A percentile compares a stretch with the other conserved stretches of the same genome.
Evolutionary conservation across 2,888 invertebrate genomes (phyloP).

Genomic region (Spilosoma lubricipeda): DNA sequence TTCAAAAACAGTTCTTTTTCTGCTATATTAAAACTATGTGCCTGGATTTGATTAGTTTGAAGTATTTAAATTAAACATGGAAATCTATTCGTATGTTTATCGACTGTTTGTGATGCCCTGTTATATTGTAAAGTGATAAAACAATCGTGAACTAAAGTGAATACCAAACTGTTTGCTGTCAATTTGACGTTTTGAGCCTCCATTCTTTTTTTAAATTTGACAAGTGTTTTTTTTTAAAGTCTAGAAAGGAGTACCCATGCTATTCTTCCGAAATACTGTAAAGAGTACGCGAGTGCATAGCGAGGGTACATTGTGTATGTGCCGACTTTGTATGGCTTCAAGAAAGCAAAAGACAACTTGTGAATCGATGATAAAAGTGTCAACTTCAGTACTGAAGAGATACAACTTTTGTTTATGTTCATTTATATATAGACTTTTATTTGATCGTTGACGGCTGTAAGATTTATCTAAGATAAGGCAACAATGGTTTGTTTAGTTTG

Average conservation of each 20-base stretch:
- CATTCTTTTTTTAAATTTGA: slow-evolving; percentile 26
- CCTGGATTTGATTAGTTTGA: slow-evolving; percentile 3
- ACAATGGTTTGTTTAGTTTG: slow-evolving; percentile 38
- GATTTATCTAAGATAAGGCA: slow-evolving; percentile 43
- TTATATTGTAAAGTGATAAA: slow-evolving; percentile 53
- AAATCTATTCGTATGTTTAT: slow-evolving; percentile 79
- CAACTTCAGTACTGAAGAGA: slow-evolving; percentile 74
- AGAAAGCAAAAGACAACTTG: slow-evolving; percentile 72
- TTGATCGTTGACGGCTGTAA: slow-evolving; percentile 59
- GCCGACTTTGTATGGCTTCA: slow-evolving; percentile 74
- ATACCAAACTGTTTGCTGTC: background rate
- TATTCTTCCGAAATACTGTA: slow-evolving; percentile 71
- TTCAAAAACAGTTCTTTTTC: background rate
- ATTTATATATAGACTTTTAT: slow-evolving; percentile 76
- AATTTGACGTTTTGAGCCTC: background rate
- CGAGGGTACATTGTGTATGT: slow-evolving; percentile 72
- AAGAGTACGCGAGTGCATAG: slow-evolving; percentile 78
- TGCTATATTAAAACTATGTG: slow-evolving; percentile 12
- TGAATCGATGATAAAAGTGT: slow-evolving; percentile 76
- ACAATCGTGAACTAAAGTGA: slow-evolving; percentile 19
- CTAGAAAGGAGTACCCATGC: slow-evolving; percentile 82
- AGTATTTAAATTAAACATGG: slow-evolving; percentile 66
- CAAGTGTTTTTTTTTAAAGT: slow-evolving; percentile 29
- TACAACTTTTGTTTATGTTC: slow-evolving; percentile 82
- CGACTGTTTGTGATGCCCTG: slow-evolving; percentile 77